Evolutionary conservation across 2,888 invertebrate genomes (phyloP), one percentile per base, ranked within the genome.

Genomic region (Patella ulyssiponensis): DNA sequence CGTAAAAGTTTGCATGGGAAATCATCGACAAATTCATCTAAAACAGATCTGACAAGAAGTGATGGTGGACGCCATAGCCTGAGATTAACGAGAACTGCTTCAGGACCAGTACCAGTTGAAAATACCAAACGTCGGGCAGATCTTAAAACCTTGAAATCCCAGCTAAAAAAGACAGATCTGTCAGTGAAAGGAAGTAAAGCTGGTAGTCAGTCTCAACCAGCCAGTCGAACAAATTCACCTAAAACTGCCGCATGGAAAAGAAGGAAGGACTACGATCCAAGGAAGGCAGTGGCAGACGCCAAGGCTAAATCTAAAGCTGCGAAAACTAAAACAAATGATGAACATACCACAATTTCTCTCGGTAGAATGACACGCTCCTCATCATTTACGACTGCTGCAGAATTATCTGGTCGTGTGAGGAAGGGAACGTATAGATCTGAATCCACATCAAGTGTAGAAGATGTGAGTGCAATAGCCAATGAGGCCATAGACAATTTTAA

Each of bases 251-350:
- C 98, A 93, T 98, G 98, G 98, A 96, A 97, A 90, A 94, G 98
- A 79, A 93, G 98, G 81, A 98, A 98, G 87, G 97, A 96, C 86
- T 98, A 98, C 92, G 97, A 98, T 93, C 98, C 98, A 52, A 95
- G 96, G 94, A 96, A 95, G 91, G 96, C 98, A 54, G 98, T 97
- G 0, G 96, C 96, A 27, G 96, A 97, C 90, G 97, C 90, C 53
- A 90, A 90, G 80, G 83, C 86, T 56, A 89, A 89, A 79, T 76
- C 80, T 33, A 86, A 86, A 75, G 85, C 83, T 20, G 44, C 52
- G 17, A 73, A 75, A n/a, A 70, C 80, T 17, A 82, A 83, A 76
- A 74, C 81, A 17, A 83, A 80, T 78, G 20, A 77, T 11, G 33
- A 44, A 9, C 64, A 44, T 15, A 71, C 52, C 15, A 51, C 54